Evolutionary conservation across 2,888 invertebrate genomes (phyloP), one percentile per base, ranked within the genome.

Genomic region (Fragum fragum): DNA sequence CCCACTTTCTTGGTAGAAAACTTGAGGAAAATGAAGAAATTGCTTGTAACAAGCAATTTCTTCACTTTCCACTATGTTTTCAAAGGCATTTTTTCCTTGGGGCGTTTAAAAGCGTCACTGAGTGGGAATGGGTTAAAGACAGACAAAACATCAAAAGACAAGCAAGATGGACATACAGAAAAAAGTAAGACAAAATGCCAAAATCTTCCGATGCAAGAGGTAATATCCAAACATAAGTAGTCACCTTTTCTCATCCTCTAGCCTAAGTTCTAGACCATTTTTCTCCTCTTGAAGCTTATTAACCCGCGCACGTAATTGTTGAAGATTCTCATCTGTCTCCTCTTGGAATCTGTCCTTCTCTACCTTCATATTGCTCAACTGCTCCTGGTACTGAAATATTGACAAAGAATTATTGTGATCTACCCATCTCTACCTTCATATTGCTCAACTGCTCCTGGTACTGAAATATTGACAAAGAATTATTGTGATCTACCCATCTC

Each of bases 311-410:
- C 91, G 89, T 52, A 94, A 87, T 71, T 96, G 95, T 81, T 95
- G 95, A 0, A 96, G 93, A 92, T 95, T 95, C 61, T 95, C 94
- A 83, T 96, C 96, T 78, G 95, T 95, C 88, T 96, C 96, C 42
- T 95, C 94, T 69, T 95, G 95, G 52, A 87, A 87, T 39, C 91
- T 81, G n/a, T 93, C 91, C 76, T 92, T 90, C 70, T 94, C 94
- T 16, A 87, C 76, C 61, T 88, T 88, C 85, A 93, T 73, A 7
- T 86, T 78, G 5, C 89, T 87, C 73, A 94, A 83, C 90, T 93
- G 90, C 16, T 88, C 88, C 81, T 94, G 94, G 9, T 92, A 91
- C 94, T 94, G 73, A n/a, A 69, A 57, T 26, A 36, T 9, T 6
- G 32, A n/a, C n/a, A 36, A 36, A 36, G 32, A 9, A 36, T 36